Evolutionary conservation across 1,140 invertebrate species (phyloP).

Genomic region (Bombus turneri): DNA sequence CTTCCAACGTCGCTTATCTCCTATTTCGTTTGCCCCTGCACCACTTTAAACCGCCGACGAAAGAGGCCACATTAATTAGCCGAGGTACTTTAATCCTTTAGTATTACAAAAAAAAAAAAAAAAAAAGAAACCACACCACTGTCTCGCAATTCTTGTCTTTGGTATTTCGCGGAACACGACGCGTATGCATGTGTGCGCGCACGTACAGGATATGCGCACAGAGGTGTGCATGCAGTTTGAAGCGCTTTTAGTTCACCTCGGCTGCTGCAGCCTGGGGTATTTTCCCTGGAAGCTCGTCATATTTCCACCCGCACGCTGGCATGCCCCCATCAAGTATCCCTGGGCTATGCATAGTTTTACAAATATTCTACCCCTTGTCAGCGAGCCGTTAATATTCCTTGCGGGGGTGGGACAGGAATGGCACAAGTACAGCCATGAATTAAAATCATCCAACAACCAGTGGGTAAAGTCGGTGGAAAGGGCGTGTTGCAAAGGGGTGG

Average conservation of each 20-base stretch:
- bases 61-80: conserved; percentile 10
- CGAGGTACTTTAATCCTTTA: neutral
- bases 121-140: neutral
- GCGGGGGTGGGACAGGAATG: neutral
- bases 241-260: conserved; percentile 74
- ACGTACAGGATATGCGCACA: neutral
- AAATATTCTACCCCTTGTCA: conserved; percentile 77
- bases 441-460: conserved; percentile 62
- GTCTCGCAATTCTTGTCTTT: conserved; percentile 38
- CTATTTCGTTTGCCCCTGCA: neutral
- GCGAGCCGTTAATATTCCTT: conserved; percentile 72
- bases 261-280: conserved; percentile 72
- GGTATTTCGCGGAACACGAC: conserved; percentile 33
- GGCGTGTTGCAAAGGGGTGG: neutral
- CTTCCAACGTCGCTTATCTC: conserved; percentile 21
- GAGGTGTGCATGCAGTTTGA: conserved; percentile 62
- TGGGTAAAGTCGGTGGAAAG: neutral
- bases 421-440: conserved; percentile 47
- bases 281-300: conserved; percentile 76
- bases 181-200: neutral
- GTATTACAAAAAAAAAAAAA: neutral
- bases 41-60: neutral
- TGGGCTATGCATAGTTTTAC: conserved; percentile 79
- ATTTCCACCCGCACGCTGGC: conserved; percentile 67
- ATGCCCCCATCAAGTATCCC: conserved; percentile 71